Evolutionary conservation across 2,888 invertebrate genomes (phyloP), one percentile per base, ranked within the genome.

Genomic region (Plebejus argus): DNA sequence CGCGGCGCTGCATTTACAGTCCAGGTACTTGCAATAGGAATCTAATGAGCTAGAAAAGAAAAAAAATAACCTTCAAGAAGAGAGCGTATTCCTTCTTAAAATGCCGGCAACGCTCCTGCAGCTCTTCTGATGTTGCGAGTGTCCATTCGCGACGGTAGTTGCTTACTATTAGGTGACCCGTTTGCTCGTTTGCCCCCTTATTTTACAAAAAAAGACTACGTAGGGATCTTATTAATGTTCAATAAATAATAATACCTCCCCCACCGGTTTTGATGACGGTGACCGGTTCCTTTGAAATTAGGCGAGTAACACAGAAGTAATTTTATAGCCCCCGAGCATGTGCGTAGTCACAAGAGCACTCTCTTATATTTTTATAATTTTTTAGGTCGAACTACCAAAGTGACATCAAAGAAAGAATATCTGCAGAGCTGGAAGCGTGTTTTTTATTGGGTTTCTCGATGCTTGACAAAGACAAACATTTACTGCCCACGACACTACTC

Each of bases 361-460:
- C 45, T 45, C 45, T 10, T 45, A 45, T 45, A 45, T 56, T 23
- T 10, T 58, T 58, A 20, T 58, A 20, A 2, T 23, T 10, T 18
- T 72, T 23, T 49, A 91, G 91, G 77, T 58, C 82, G 0, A 81
- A 82, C 0, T 92, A 92, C 81, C 76, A 78, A 0, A 71, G 77
- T 6, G 87, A 87, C 0, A 39, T 90, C 8, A 82, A 83, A 77
- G 82, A 81, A 0, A 86, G 82, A 70, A 84, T 93, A 77, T 49
- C 80, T 1, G 84, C 85, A 3, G 93, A 93, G 79, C 72, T 93
- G 15, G 89, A 92, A 79, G 91, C 89, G 4, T 83, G 86, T 8
- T 93, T 91, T 82, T 81, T 81, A 0, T 86, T 83, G 0, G 90
- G 88, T 0, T 80, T 88, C 66, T 66, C 71, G 1, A 70, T 91